phyloP scores from a whole-genome alignment of 2,113 vertebrate genomes.

The Gallinago media region DNA sequence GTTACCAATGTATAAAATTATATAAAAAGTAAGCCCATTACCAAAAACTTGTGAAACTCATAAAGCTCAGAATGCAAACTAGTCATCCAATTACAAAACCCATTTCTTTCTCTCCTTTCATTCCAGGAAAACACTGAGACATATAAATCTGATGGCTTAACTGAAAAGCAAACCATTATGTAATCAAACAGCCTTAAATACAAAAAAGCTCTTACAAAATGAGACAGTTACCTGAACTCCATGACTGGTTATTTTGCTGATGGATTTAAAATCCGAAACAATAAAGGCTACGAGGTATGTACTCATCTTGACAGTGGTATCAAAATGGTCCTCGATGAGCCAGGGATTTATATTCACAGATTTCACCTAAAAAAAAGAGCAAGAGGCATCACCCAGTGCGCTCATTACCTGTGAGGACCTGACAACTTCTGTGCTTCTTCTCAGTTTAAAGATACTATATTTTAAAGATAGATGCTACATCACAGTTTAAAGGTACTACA shows the following conservation, averaged over 20 bases:
- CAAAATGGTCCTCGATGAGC: conserved; percentile 90
- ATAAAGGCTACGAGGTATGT: conserved; percentile 94
- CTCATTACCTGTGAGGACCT: background rate
- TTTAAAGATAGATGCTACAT: too few species aligned
- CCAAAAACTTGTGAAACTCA: background rate
- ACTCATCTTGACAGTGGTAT: conserved; percentile 90
- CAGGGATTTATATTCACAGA: conserved; percentile 77
- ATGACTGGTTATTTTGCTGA: conserved; percentile 84
- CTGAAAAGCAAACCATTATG: background rate
- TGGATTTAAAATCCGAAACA: conserved; percentile 89
- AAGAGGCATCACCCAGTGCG: background rate
- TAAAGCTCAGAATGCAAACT: background rate
- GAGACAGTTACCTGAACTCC: conserved; percentile 84
- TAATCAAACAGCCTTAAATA: background rate
- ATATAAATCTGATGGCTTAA: background rate
- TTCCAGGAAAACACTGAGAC: fast-evolving
- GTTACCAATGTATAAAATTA: background rate
- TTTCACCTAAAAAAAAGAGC: conserved; percentile 74
- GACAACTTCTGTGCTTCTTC: background rate
- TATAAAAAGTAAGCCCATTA: background rate
- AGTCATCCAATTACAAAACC: background rate
- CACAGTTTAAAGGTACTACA: background rate
- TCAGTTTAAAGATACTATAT: too few species aligned
- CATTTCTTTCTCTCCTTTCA: background rate
- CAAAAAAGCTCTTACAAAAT: background rate